These are phyloP conservation scores for Chromoteleia sp. DNA, from an alignment of 2,888 invertebrate species.

Conservation along the genomic window DNA sequence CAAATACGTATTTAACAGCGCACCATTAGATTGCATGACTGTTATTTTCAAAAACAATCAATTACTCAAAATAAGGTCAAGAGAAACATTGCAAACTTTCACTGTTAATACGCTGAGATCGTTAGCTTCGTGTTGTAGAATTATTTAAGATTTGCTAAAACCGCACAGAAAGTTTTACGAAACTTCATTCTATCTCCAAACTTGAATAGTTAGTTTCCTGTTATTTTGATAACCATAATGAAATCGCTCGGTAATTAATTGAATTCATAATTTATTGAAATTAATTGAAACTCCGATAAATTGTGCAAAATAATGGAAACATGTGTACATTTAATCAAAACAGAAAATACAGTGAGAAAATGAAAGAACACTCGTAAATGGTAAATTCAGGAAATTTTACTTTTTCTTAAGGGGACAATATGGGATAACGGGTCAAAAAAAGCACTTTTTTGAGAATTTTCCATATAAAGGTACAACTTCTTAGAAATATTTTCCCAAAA, in stretches of 20 bases:
- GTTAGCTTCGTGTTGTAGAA: not conserved
- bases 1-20: no score
- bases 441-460: no score
- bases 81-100: slow-evolving; percentile 1
- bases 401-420: no score
- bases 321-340: not conserved
- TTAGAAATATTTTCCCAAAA: no score
- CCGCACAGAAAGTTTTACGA: slow-evolving; percentile 15
- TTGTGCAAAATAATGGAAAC: not conserved
- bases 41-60: not conserved
- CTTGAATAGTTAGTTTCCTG: slow-evolving; percentile 9
- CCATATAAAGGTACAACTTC: no score
- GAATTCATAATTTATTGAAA: slow-evolving; percentile 15
- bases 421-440: no score
- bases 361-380: no score
- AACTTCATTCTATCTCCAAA: slow-evolving; percentile 7
- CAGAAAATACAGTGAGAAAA: no score
- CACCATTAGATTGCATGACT: not conserved
- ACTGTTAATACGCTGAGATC: slow-evolving; percentile 1
- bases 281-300: slow-evolving; percentile 2
- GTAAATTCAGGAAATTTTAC: no score
- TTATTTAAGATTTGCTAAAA: slow-evolving; percentile 25
- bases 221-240: slow-evolving; percentile 26
- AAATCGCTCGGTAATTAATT: not conserved
- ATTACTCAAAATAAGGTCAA: not conserved